Evolutionary conservation across 2,888 invertebrate genomes (phyloP).

Genomic region (Bimastos eiseni): DNA sequence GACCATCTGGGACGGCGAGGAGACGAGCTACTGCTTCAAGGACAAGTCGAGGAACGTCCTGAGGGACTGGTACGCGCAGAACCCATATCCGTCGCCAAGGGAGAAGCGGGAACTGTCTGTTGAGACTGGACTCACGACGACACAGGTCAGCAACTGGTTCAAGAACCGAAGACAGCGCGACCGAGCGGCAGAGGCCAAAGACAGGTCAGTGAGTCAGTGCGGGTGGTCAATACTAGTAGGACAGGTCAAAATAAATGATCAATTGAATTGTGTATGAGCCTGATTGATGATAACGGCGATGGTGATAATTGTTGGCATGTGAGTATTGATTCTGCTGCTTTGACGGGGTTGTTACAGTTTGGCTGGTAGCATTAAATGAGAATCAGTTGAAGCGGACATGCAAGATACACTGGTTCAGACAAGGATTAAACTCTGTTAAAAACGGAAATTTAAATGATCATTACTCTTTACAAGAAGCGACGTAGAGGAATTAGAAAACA

Average conservation of each 20-base stretch:
- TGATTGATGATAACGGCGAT: too few relatives aligned
- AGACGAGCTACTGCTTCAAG: slow-evolving; percentile 98
- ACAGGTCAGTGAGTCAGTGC: neutral
- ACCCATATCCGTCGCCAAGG: slow-evolving; percentile 93
- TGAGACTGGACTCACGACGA: slow-evolving; percentile 87
- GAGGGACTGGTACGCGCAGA: slow-evolving; percentile 82
- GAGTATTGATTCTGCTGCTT: too few relatives aligned
- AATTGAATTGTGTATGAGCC: neutral
- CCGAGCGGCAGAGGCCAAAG: slow-evolving; percentile 90
- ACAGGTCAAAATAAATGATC: neutral
- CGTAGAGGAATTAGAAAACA: too few relatives aligned
- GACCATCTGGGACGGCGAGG: slow-evolving; percentile 99
- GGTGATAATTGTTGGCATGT: too few relatives aligned
- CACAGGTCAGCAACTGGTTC: slow-evolving; percentile 92
- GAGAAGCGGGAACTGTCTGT: slow-evolving; percentile 88
- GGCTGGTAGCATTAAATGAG: too few relatives aligned
- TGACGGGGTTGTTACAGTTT: too few relatives aligned
- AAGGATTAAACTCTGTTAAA: too few relatives aligned
- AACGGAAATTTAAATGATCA: too few relatives aligned
- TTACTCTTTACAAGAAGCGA: too few relatives aligned
- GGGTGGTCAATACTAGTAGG: too few relatives aligned
- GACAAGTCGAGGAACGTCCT: slow-evolving; percentile 74
- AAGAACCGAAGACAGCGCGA: slow-evolving; percentile 85
- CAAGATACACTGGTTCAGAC: too few relatives aligned
- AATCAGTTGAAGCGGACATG: too few relatives aligned